Base-by-base conservation (phyloP, 2,888 invertebrate species). In the Torymus auratus region DNA sequence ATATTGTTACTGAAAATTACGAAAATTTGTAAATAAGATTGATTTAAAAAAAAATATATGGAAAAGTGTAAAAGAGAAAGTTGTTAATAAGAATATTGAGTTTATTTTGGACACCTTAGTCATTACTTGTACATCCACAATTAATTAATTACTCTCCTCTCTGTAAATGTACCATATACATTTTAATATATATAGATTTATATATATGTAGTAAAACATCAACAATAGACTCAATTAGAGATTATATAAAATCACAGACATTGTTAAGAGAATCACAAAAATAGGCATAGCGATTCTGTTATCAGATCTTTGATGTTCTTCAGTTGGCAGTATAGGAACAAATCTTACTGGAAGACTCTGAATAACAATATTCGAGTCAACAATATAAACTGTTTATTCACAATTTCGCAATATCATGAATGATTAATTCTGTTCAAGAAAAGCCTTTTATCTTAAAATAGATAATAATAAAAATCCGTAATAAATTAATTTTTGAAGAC, bases 241-340 rank as follows among this genome's bases (percentile, higher is more conserved):
- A 80, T 80, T 76, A 72, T 72, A 52, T 81, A 81, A 80, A 82
- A 81, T 83, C 74, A 80, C 73, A 81, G 78, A 75, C 62, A 60
- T 78, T 71, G 74, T 74, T 71, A 67, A 76, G 23, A 68, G 62
- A 71, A 65, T 73, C 69, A 62, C 60, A 67, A 58, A 28, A 80
- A 75, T 55, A 71, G n/a, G 52, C 28, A 65, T 52, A 13, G 11
- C 71, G 28, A 79, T 62, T 79, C 64, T 58, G 14, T 28, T 23
- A 58, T 69, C 53, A 79, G 56, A 64, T 68, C 69, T 75, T 72
- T 69, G 41, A 72, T 81, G 20, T 70, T 53, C 41, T 76, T 28
- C 28, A 28, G 28, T 28, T 68, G 68, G 58, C 71, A 77, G 62
- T 60, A 41, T 60, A 78, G 67, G 60, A 70, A 74, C 64, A 68